Evolutionary conservation across 2,888 invertebrate genomes (phyloP).

Genomic region (Criorhina ranunculi): DNA sequence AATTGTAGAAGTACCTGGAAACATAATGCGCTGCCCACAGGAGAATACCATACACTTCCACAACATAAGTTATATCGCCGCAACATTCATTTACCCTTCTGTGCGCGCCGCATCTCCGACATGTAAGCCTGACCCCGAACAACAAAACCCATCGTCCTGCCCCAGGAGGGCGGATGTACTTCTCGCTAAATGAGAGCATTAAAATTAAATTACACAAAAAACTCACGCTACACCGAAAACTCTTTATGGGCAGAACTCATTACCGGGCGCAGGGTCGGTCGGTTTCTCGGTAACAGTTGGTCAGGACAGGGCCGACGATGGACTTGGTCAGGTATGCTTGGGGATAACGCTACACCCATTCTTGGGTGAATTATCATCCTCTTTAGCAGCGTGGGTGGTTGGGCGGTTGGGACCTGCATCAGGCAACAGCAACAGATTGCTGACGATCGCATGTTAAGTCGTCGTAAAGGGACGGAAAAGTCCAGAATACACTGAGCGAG

Average conservation of each 20-base stretch:
- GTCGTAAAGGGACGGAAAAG: constrained; percentile 53
- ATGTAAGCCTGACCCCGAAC: constrained; percentile 57
- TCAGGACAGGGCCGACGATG: constrained; percentile 13
- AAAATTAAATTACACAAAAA: constrained; percentile 74
- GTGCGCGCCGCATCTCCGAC: constrained; percentile 1
- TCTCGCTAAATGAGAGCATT: constrained; percentile 71
- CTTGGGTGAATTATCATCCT: constrained; percentile 67
- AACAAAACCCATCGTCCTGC: constrained; percentile 40
- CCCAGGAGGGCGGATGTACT: constrained; percentile 60
- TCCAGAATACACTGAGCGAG: constrained; percentile 31
- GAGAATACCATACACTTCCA: constrained; percentile 26
- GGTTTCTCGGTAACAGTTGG: constrained; percentile 21
- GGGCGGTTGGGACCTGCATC: constrained; percentile 38
- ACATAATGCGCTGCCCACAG: constrained; percentile 35
- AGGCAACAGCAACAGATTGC: constrained; percentile 70
- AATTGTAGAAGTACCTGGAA: constrained; percentile 17
- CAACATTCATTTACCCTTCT: constrained; percentile 1
- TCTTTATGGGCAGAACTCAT: constrained; percentile 70
- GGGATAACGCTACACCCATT: constrained; percentile 9
- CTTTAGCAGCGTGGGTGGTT: constrained; percentile 34
- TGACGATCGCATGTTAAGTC: constrained; percentile 69
- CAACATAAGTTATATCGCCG: constrained; percentile 39
- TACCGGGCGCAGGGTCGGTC: constrained; percentile 58
- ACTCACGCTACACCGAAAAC: constrained; percentile 66
- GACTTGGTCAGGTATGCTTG: constrained; percentile 15